Percentiles rank a stretch among this genome's conserved stretches.
Conservation (phyloP, 2,888 invertebrate species). For the Lymantria dispar region DNA sequence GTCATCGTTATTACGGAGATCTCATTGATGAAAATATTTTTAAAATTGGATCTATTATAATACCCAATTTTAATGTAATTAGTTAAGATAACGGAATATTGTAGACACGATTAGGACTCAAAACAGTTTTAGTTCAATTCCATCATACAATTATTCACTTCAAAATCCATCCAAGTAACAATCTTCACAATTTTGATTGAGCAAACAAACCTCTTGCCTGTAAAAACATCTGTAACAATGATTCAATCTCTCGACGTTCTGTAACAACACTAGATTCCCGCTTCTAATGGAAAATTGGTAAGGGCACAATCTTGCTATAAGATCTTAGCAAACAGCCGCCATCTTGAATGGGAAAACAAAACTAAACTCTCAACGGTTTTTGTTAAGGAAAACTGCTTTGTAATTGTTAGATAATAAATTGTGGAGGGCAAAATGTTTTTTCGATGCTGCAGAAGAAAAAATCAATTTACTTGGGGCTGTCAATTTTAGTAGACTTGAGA, state of each 20-base stretch:
- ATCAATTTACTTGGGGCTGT: conserved; percentile 21
- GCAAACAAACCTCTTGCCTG: conserved; percentile 53
- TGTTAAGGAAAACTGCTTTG: conserved; percentile 49
- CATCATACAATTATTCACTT: neutral
- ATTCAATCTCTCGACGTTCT: conserved; percentile 60
- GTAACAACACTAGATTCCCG: conserved; percentile 48
- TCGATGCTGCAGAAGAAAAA: conserved; percentile 15
- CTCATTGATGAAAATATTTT: too few species aligned
- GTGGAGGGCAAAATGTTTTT: conserved; percentile 28
- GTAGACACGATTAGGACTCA: too few species aligned
- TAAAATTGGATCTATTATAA: too few species aligned
- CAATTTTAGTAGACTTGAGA: neutral
- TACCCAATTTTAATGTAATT: too few species aligned
- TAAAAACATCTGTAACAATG: conserved; percentile 50
- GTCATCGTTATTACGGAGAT: too few species aligned
- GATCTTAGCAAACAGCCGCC: conserved; percentile 58
- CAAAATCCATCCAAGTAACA: conserved; percentile 32
- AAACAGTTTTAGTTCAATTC: too few species aligned
- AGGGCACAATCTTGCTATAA: conserved; percentile 62
- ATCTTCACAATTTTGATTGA: conserved; percentile 54
- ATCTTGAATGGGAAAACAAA: conserved; percentile 47
- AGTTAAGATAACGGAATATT: too few species aligned
- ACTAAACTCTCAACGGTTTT: conserved; percentile 44
- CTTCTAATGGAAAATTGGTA: conserved; percentile 63
- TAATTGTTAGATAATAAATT: conserved; percentile 42